A percentile compares a stretch with the other conserved stretches of the same genome.
Conservation (phyloP, 2,797 vertebrate genomes). For the Propithecus deckenii region DNA sequence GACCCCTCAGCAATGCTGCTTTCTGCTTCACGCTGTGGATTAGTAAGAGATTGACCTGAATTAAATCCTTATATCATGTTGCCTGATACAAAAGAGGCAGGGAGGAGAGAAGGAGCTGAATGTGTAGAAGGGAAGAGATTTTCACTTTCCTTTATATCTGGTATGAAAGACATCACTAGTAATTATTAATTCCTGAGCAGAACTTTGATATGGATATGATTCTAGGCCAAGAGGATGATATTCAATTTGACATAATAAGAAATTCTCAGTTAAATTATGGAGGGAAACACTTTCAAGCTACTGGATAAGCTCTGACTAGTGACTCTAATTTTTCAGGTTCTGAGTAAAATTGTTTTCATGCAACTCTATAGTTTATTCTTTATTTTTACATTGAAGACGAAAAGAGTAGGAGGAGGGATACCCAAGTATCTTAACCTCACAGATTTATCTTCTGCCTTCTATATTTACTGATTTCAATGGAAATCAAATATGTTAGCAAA, state of each 20-base stretch:
- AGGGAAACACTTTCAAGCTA: background rate
- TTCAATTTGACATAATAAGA: slow-evolving; percentile 36
- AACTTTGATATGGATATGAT: background rate
- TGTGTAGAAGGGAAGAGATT: background rate
- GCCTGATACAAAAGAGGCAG: slow-evolving; percentile 52
- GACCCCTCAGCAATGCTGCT: slow-evolving; percentile 39
- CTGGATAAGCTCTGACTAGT: background rate
- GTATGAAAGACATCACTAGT: slow-evolving; percentile 46
- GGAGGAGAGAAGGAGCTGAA: background rate
- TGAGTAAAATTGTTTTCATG: background rate
- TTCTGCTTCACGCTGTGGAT: slow-evolving; percentile 42
- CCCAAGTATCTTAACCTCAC: background rate
- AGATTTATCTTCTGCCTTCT: background rate
- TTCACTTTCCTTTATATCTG: slow-evolving; percentile 18
- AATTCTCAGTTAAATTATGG: slow-evolving; percentile 18
- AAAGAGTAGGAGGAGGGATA: background rate
- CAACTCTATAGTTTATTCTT: background rate
- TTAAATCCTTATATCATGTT: slow-evolving; percentile 64
- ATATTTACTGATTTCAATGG: background rate
- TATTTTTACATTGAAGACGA: background rate
- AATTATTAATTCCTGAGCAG: slow-evolving; percentile 27
- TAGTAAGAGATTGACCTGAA: slow-evolving; percentile 67
- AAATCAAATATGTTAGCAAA: background rate
- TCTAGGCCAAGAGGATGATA: background rate
- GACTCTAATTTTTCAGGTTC: background rate